Base-by-base conservation (phyloP, 2,113 vertebrate species). In the Cervus canadensis region DNA sequence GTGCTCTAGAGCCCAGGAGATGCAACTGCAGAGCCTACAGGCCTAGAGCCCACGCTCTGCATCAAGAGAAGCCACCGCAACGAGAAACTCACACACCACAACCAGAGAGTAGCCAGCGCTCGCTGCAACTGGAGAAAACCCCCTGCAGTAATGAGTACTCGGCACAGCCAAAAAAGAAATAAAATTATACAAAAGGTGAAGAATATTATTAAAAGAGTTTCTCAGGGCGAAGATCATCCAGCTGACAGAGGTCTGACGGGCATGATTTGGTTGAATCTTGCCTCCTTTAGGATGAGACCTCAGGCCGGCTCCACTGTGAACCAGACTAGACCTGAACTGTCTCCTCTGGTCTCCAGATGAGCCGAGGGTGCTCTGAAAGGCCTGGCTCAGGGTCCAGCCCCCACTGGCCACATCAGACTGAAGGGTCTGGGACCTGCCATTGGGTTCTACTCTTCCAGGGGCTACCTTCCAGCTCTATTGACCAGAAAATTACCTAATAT, bases 181-280 rank as follows among this genome's bases (percentile, higher is more conserved):
- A 76, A 43, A 43, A 76, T 76, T 26, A 71, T 23, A 12, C 5
- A 23, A 43, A 14, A 7, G 23, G 3, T 25, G 71, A 74, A 74
- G 10, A 74, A 26, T 76, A 7, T 43, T 40, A 6, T 3, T 40
- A 19, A 40, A 71, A 40, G 10, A 71, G 3, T 40, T 40, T 40
- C 10, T 71, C 71, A 12, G 3, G 8, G 21, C 0, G 0, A 50
- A 40, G 54, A 14, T 6, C 13, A 4, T 1, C 21, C 3, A 7
- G 2, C 78, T 21, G 40, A 82, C 71, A 6, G 43, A 67, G 28
- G 4, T 43, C 52, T n/a, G 25, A 45, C 4, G 43, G 2, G 9
- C n/a, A 23, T 56, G 3, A 6, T 23, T 17, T 43, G 54, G 23
- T 23, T 30, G 10, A 33, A 43, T 13, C 17, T 11, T 25, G 5